Percentiles rank a stretch among this genome's conserved stretches.
Conservation (phyloP, 1,140 invertebrate genomes). For the Brachionus plicatilis region DNA sequence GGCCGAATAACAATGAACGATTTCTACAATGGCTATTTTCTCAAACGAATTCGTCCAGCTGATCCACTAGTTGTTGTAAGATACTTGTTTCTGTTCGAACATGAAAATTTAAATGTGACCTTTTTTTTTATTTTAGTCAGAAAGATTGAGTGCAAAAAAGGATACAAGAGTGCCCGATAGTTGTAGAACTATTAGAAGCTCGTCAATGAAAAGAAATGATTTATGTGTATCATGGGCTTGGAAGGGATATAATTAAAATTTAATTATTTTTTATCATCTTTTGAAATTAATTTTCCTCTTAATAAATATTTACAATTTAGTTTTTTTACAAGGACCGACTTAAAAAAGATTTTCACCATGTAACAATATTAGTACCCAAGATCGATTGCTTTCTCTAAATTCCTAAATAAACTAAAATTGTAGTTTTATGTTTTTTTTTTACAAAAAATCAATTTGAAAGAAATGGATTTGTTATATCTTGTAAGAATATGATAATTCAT, state of each 20-base stretch:
- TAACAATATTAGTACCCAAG: too few species aligned
- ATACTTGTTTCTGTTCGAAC: background rate
- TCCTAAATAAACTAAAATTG: too few species aligned
- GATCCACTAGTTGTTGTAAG: background rate
- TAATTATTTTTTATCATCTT: too few species aligned
- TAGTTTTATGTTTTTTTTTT: too few species aligned
- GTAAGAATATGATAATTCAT: too few species aligned
- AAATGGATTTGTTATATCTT: too few species aligned
- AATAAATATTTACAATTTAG: too few species aligned
- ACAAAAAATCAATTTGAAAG: too few species aligned
- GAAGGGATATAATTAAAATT: background rate
- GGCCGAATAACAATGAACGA: background rate
- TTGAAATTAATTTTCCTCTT: too few species aligned
- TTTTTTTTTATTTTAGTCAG: background rate
- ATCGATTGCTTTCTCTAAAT: too few species aligned
- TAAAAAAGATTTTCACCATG: too few species aligned
- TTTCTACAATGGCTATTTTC: background rate
- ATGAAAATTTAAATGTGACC: background rate
- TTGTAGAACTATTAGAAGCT: conserved; percentile 16
- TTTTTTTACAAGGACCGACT: too few species aligned
- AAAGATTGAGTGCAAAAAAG: conserved; percentile 15
- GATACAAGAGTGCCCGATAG: background rate
- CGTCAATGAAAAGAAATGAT: background rate
- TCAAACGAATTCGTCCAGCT: background rate
- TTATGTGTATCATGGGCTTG: conserved; percentile 3